Base-by-base conservation (phyloP, 2,797 vertebrate species). In the Taenioides sp. region DNA sequence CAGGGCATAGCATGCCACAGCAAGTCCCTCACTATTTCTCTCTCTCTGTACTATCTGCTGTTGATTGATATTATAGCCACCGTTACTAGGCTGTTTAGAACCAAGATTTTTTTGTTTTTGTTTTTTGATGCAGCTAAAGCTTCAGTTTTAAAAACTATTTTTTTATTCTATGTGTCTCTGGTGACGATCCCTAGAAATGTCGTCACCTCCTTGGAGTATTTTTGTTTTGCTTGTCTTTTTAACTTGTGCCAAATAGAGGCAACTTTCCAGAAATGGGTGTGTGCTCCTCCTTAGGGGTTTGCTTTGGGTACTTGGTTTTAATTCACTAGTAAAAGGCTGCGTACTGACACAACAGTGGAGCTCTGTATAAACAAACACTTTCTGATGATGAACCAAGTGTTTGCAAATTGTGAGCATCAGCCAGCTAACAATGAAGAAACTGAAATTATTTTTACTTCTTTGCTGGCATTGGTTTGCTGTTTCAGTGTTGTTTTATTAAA, bases 301-400 rank as follows among this genome's bases (percentile, higher is more conserved):
- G 52, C 65, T 60, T 65, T 74, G 72, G 67, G 69, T 71, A 60
- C 58, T 70, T 73, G 67, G 67, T 64, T 78, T 69, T 47, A 60
- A 79, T 79, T 75, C 55, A 72, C 60, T 23, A 49, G 34, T 64
- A 23, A 68, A 67, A 63, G 49, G 50, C 40, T 52, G 52, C 37
- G 40, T 23, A 27, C 37, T 28, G 40, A 27, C 67, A 60, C n/a
- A 57, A n/a, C 52, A 52, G 4, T 28, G 31, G 27, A 54, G 20
- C 52, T 52, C 17, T 34, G 22, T 22, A 20, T 17, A 28, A 55
- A 50, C 59, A 58, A 57, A 64, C 47, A 67, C 63, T 23, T 74
- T 70, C 52, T 61, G 43, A 52, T 61, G 25, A 52, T 58, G 50
- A 37, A 65, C 64, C 64, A 27, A 49, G 34, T 66, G 47, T 66